Percentiles rank a stretch among this genome's conserved stretches.
phyloP scores from a whole-genome alignment of 2,888 invertebrate species.

The Sphaerophoria taeniata region DNA sequence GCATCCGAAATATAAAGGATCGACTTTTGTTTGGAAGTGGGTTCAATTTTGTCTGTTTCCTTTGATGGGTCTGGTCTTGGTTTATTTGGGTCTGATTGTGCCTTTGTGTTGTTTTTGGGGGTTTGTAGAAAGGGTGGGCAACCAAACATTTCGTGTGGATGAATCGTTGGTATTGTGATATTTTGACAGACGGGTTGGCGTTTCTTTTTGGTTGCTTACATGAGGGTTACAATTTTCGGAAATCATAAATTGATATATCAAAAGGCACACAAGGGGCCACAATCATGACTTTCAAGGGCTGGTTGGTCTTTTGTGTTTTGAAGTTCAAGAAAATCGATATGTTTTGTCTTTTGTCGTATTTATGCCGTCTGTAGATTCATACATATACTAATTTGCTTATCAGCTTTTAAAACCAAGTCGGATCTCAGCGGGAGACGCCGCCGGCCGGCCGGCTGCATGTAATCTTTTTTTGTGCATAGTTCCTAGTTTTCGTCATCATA shows the following conservation, averaged over 20 bases:
- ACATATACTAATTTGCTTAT: no score
- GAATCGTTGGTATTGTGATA: constrained; percentile 72
- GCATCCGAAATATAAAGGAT: constrained; percentile 55
- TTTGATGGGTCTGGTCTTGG: neutral
- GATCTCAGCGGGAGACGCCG: no score
- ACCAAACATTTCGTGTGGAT: constrained; percentile 58
- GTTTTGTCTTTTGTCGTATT: no score
- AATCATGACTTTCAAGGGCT: no score
- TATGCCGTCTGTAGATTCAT: no score
- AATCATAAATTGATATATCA: constrained; percentile 72
- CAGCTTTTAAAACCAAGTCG: no score
- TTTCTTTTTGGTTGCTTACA: constrained; percentile 24
- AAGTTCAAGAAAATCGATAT: no score
- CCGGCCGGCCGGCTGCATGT: no score
- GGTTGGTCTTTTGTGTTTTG: no score
- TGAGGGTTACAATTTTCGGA: constrained; percentile 29
- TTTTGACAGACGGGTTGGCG: constrained; percentile 70
- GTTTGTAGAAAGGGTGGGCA: neutral
- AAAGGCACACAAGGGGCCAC: no score
- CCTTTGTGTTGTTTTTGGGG: neutral
- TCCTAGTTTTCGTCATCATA: no score
- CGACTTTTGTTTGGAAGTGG: constrained; percentile 12
- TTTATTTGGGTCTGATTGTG: neutral
- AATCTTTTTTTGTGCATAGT: no score
- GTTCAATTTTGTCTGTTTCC: constrained; percentile 17